Evolutionary conservation across 2,888 invertebrate genomes (phyloP).

Genomic region (Protula sp.): DNA sequence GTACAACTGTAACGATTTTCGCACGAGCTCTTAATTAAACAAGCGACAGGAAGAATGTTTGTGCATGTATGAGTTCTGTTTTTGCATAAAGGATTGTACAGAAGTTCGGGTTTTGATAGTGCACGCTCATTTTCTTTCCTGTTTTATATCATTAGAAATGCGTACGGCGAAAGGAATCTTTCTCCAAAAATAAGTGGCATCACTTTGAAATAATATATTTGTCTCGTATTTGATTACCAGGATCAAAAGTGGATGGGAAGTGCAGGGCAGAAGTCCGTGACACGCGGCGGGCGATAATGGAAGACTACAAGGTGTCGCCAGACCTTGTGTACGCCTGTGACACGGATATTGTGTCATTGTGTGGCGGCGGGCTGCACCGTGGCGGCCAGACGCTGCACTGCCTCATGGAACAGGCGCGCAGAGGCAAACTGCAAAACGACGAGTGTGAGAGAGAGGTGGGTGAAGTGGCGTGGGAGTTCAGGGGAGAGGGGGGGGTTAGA

Average conservation of each 20-base stretch:
- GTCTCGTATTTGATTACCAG: slow-evolving; percentile 23
- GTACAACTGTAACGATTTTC: too few species aligned
- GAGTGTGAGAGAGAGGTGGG: not conserved
- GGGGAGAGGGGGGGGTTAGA: too few species aligned
- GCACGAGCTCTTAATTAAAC: too few species aligned
- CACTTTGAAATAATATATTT: too few species aligned
- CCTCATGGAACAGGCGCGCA: slow-evolving; percentile 69
- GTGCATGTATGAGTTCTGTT: too few species aligned
- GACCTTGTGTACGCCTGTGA: slow-evolving; percentile 11
- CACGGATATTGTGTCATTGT: slow-evolving; percentile 59
- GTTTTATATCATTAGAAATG: too few species aligned
- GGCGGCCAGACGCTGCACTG: slow-evolving; percentile 92
- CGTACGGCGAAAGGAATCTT: too few species aligned
- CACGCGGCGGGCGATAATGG: slow-evolving; percentile 83
- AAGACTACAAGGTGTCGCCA: slow-evolving; percentile 88
- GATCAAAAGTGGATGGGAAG: slow-evolving; percentile 54
- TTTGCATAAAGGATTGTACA: too few species aligned
- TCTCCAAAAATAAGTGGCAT: too few species aligned
- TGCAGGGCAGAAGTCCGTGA: slow-evolving; percentile 86
- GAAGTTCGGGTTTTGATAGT: too few species aligned
- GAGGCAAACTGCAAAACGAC: not conserved
- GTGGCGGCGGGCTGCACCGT: slow-evolving; percentile 67
- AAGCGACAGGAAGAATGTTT: too few species aligned
- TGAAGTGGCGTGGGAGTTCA: not conserved
- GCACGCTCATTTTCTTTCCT: too few species aligned